phyloP scores from a whole-genome alignment of 2,797 vertebrate genomes.

The Eulemur mongoz region DNA sequence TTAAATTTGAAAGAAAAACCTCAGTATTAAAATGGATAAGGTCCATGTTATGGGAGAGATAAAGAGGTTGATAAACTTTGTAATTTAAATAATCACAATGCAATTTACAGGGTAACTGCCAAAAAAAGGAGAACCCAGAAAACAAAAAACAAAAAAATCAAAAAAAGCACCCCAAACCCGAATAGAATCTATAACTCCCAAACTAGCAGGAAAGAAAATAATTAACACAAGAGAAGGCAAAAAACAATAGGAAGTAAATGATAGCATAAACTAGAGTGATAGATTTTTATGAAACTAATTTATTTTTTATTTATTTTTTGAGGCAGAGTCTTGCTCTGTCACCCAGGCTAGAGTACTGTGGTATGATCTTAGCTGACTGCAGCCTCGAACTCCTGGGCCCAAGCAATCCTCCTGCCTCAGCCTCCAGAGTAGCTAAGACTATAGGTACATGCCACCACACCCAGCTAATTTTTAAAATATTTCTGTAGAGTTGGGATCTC shows the following conservation, averaged over 20 bases:
- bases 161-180: neutral
- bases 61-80: neutral
- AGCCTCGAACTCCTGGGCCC: too few species aligned
- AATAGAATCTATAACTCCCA: neutral
- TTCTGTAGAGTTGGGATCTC: too few species aligned
- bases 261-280: neutral
- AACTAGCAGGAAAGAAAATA: neutral
- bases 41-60: neutral
- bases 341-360: too few species aligned
- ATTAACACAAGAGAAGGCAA: neutral
- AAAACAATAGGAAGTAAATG: neutral
- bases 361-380: too few species aligned
- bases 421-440: too few species aligned
- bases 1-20: neutral
- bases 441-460: too few species aligned
- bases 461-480: too few species aligned
- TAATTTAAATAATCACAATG: neutral
- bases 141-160: neutral
- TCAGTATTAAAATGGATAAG: neutral
- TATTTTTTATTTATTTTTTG: too few species aligned
- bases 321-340: too few species aligned
- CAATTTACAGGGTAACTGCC: neutral
- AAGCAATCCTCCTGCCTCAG: too few species aligned
- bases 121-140: neutral
- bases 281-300: neutral